Conservation (phyloP, 2,113 vertebrate genomes). For the Caretta caretta region DNA sequence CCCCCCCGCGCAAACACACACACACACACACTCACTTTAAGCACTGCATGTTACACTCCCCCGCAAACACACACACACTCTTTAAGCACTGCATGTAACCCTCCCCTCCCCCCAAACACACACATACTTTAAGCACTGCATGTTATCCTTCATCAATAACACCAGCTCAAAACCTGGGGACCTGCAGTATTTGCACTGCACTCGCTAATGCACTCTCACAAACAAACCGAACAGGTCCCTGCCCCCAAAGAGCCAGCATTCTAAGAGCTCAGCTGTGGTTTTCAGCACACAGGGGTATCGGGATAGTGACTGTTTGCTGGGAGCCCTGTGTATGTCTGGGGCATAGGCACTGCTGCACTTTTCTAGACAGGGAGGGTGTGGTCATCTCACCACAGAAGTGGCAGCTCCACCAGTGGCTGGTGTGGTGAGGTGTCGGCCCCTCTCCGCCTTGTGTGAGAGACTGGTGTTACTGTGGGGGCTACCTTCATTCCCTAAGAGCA, state of each 20-base stretch:
- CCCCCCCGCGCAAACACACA: no score
- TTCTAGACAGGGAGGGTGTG: not conserved
- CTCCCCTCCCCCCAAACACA: no score
- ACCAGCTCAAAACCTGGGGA: no score
- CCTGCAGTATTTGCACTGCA: not conserved
- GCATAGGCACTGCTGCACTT: not conserved
- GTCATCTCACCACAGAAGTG: rapidly evolving
- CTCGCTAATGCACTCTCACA: not conserved
- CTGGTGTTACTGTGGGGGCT: rapidly evolving
- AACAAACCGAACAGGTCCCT: rapidly evolving
- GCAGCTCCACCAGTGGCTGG: not conserved
- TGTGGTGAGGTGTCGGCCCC: rapidly evolving
- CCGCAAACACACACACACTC: no score
- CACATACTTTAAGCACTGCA: no score
- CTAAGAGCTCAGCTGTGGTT: not conserved
- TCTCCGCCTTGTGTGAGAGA: rapidly evolving
- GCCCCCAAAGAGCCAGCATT: rapidly evolving
- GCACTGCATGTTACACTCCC: no score
- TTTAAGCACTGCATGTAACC: no score
- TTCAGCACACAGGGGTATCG: not conserved
- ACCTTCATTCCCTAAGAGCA: not conserved
- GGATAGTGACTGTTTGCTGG: not conserved
- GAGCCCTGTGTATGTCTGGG: not conserved
- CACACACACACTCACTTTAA: no score
- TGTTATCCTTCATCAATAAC: no score